Base-by-base conservation (phyloP, 2,888 invertebrate genomes). In the Julus scandinavius region DNA sequence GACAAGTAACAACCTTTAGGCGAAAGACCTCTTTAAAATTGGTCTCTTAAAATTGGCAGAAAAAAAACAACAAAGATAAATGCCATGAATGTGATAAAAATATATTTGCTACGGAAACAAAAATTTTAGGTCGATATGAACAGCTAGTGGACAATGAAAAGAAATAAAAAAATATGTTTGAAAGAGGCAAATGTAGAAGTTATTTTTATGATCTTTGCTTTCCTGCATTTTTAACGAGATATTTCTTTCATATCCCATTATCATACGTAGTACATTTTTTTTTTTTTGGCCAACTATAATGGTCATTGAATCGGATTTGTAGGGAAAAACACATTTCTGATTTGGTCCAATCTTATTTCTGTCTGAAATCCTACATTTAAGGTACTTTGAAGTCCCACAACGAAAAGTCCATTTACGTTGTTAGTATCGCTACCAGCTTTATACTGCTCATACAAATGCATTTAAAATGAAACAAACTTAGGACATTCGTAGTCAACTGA, bases 201-300 rank as follows among this genome's bases (percentile, higher is more conserved):
- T 54, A 3, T 17, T 54, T 63, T 63, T 63, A 63, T 17, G 63
- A 63, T n/a, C 17, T 17, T 63, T 72, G 72, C 29, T 72, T 20
- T 72, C 29, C 72, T 29, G 72, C 20, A 72, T 72, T 72, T 72
- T n/a, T n/a, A n/a, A 72, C 29, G 72, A 72, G 72, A 72, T 72
- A 2, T 6, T 63, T 20, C 63, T 20, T 63, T 63, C 63, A 63
- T 63, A 20, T 20, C 20, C 20, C 20, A 20, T 63, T 13, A 63
- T 54, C 17, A 15, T 54, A 15, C 54, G 54, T 54, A 17, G 15
- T 13, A 15, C 17, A 4, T 54, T 9, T 9, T 45, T 45, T 45
- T 45, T 45, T 45, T 5, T 72, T 72, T 0, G 72, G 72, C 29
- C 72, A 72, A 72, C 29, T 72, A 72, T 72, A 29, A 72, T 29